phyloP scores from a whole-genome alignment of 2,888 invertebrate species.

The Ormyrus rosae region DNA sequence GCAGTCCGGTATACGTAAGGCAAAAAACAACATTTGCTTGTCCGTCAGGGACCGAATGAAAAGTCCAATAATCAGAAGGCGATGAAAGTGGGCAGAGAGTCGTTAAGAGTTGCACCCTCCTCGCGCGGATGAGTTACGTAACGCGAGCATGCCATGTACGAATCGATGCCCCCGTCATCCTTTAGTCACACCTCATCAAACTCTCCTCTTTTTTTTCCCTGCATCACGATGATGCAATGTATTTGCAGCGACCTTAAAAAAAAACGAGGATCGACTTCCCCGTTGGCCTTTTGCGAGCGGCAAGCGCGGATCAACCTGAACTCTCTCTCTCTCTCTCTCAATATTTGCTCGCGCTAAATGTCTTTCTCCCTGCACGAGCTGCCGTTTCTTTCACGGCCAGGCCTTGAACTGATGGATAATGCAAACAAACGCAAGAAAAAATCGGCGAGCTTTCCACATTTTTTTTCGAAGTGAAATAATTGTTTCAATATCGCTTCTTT shows the following conservation, averaged over 20 bases:
- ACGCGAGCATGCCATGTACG: conserved; percentile 5
- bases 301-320: neutral
- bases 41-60: too few species aligned
- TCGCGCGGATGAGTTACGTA: conserved; percentile 35
- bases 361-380: neutral
- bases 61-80: too few species aligned
- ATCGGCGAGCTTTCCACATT: neutral
- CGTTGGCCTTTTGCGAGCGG: conserved; percentile 24
- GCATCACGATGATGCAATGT: conserved; percentile 41
- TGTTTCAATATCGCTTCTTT: too few species aligned
- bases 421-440: neutral
- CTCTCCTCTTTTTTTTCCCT: conserved; percentile 7
- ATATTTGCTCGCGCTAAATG: conserved; percentile 40
- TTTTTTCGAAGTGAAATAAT: too few species aligned
- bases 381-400: conserved; percentile 9
- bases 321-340: neutral
- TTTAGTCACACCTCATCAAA: conserved; percentile 49
- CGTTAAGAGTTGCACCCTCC: conserved; percentile 3
- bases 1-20: too few species aligned
- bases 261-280: conserved; percentile 37
- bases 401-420: neutral
- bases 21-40: too few species aligned
- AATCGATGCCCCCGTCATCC: conserved; percentile 44
- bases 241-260: conserved; percentile 42
- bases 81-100: too few species aligned